Evolutionary conservation across 2,113 vertebrate species (phyloP).

Genomic region (Casuarius casuarius): DNA sequence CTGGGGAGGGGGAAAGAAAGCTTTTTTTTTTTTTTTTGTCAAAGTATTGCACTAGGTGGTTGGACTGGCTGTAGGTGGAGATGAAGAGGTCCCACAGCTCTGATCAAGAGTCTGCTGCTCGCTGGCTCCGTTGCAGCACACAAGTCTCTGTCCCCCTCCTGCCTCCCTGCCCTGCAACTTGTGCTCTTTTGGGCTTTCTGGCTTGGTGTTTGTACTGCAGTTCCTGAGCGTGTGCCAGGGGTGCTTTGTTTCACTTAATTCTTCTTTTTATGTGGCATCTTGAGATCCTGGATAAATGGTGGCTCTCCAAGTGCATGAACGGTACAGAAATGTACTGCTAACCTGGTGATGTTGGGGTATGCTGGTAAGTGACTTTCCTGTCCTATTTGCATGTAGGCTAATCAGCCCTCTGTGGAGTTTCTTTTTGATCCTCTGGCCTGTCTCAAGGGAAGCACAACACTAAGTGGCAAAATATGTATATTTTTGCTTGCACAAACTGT

Average conservation of each 20-base stretch:
- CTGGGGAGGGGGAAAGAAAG: background rate
- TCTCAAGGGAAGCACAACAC: slow-evolving; percentile 49
- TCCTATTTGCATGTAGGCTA: slow-evolving; percentile 36
- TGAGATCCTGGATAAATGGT: background rate
- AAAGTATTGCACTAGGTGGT: background rate
- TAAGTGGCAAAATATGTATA: slow-evolving; percentile 61
- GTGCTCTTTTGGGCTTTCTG: background rate
- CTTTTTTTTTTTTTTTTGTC: background rate
- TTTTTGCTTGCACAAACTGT: slow-evolving; percentile 64
- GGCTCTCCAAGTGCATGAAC: background rate
- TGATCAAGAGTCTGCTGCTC: background rate
- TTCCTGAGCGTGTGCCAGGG: background rate
- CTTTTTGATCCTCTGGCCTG: slow-evolving; percentile 46
- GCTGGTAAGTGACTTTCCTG: background rate
- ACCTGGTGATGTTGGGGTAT: background rate
- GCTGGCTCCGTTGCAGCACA: background rate
- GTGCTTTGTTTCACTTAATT: slow-evolving; percentile 15
- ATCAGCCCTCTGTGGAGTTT: slow-evolving; percentile 44
- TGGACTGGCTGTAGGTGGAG: background rate
- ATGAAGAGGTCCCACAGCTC: background rate
- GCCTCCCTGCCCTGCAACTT: background rate
- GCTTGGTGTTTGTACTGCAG: background rate
- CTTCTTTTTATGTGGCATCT: background rate
- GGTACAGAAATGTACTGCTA: background rate
- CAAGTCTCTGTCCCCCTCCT: background rate